Evolutionary conservation across 2,888 invertebrate genomes (phyloP), one percentile per base, ranked within the genome.

Genomic region (Hyppa rectilinea): DNA sequence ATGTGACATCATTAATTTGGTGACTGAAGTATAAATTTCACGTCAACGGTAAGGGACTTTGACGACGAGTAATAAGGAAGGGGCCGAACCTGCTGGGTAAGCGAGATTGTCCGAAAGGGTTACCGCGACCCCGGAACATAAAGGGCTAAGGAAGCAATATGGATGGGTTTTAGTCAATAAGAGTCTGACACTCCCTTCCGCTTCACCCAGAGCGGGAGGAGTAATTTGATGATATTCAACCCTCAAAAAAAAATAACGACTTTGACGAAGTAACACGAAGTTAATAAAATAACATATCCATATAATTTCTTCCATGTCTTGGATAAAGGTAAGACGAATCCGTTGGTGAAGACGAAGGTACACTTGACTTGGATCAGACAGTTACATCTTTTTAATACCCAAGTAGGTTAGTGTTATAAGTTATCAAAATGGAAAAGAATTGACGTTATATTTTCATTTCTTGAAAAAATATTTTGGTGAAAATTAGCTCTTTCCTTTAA

Each of bases 1-100:
- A 76, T 61, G 49, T 52, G 60, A 40, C 36, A 31, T 58, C 10
- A 75, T 61, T 49, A 58, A 50, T 80, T 60, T 76, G 31, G 40
- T 47, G 38, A 79, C 73, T 38, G n/a, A 20, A 31, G 0, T 53
- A 74, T 45, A 64, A 26, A 55, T 34, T 64, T 64, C 5, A 63
- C 12, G 14, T 52, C 26, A 62, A 29, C 50, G 26, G 26, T 26
- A 77, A 20, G 4, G 0, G 14, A 29, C 6, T 23, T 31, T 2
- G 0, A 26, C 0, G 23, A 23, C n/a, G n/a, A n/a, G n/a, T n/a
- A n/a, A n/a, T n/a, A n/a, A n/a, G n/a, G n/a, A n/a, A n/a, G n/a
- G n/a, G n/a, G n/a, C n/a, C n/a, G n/a, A n/a, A n/a, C n/a, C n/a
- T n/a, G n/a, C n/a, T n/a, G n/a, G n/a, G n/a, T n/a, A n/a, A n/a